Evolutionary conservation across 2,113 vertebrate genomes (phyloP).

Genomic region (Xyrauchen texanus): DNA sequence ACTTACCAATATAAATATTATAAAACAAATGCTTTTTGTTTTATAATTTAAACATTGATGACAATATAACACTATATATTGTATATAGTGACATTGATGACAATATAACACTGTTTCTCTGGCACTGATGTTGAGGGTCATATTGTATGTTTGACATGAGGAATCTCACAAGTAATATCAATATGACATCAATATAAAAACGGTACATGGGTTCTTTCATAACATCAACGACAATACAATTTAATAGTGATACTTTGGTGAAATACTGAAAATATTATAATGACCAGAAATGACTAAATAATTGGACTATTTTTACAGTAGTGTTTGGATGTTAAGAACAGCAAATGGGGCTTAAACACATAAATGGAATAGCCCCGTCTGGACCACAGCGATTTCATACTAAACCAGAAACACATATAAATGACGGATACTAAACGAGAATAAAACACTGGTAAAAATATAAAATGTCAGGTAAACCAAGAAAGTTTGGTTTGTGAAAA

Average conservation of each 20-base stretch:
- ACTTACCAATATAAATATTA: slow-evolving; percentile 69
- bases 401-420: slow-evolving; percentile 12
- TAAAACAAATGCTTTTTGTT: slow-evolving; percentile 62
- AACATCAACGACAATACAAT: slow-evolving; percentile 5
- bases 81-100: slow-evolving; percentile 22
- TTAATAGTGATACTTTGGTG: background rate
- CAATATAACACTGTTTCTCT: slow-evolving; percentile 60
- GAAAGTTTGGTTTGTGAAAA: too few relatives aligned
- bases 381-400: slow-evolving; percentile 19
- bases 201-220: background rate
- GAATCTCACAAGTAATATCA: background rate
- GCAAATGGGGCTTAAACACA: background rate
- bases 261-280: slow-evolving; percentile 10
- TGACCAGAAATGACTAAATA: background rate
- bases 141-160: background rate
- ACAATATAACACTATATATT: slow-evolving; percentile 56
- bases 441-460: slow-evolving; percentile 32
- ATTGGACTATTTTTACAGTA: slow-evolving; percentile 18
- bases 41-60: slow-evolving; percentile 25
- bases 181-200: slow-evolving; percentile 14
- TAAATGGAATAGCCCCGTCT: slow-evolving; percentile 10
- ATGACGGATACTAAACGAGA: background rate
- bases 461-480: background rate
- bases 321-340: background rate
- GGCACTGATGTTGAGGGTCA: slow-evolving; percentile 31